A percentile compares a stretch with the other conserved stretches of the same genome.
These are phyloP conservation scores for Aphis gossypii DNA, from an alignment of 1,140 invertebrate genomes.

Conservation along the genomic window DNA sequence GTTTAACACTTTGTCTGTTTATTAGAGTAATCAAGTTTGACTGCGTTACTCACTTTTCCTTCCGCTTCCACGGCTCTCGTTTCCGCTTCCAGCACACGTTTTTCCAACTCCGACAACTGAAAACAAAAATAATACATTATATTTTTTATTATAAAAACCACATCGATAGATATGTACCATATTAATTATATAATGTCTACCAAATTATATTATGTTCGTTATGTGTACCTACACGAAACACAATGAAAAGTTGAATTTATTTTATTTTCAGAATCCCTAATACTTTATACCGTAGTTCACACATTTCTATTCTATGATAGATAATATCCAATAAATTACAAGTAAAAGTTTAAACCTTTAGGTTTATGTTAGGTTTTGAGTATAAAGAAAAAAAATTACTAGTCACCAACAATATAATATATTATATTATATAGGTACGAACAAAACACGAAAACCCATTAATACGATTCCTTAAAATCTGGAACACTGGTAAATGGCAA, in stretches of 20 bases:
- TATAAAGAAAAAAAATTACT: background rate
- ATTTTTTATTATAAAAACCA: background rate
- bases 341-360: background rate
- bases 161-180: background rate
- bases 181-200: background rate
- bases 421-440: background rate
- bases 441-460: background rate
- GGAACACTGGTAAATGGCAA: background rate
- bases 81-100: constrained; percentile 88
- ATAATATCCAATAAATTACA: background rate
- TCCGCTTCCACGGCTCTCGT: constrained; percentile 88
- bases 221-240: background rate
- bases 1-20: background rate
- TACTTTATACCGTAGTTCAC: background rate
- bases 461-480: background rate
- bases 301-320: background rate
- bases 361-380: background rate
- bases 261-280: background rate
- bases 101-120: constrained; percentile 89
- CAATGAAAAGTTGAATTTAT: background rate
- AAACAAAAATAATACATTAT: constrained; percentile 64
- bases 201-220: background rate
- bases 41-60: constrained; percentile 78
- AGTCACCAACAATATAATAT: background rate
- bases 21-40: background rate